Percentiles rank a stretch among this genome's conserved stretches.
These are phyloP conservation scores for Macrotis lagotis DNA, from an alignment of 2,113 vertebrate species.

Conservation along the genomic window DNA sequence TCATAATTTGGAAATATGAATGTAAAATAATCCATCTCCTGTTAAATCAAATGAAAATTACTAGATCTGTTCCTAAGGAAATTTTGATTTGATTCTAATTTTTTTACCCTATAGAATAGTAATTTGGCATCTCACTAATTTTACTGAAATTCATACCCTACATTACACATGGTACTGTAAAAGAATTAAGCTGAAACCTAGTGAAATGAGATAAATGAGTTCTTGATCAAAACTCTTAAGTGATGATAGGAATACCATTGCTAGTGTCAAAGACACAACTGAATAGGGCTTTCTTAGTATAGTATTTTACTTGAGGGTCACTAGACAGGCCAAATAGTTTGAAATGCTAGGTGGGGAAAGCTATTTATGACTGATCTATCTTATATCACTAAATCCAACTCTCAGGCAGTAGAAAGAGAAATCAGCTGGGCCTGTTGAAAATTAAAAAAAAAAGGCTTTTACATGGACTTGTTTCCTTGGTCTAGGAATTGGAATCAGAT, in stretches of 20 bases:
- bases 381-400: neutral
- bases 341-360: neutral
- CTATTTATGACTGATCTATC: neutral
- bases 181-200: slow-evolving; percentile 32
- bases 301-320: slow-evolving; percentile 16
- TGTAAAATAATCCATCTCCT: slow-evolving; percentile 46
- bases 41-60: slow-evolving; percentile 49
- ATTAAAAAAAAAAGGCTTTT: too few species aligned
- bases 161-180: slow-evolving; percentile 46
- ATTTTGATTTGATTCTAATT: slow-evolving; percentile 64
- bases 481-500: slow-evolving; percentile 1
- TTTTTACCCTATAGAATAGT: slow-evolving; percentile 53
- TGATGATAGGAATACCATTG: too few species aligned
- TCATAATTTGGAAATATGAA: slow-evolving; percentile 65
- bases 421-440: too few species aligned
- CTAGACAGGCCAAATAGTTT: neutral
- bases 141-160: slow-evolving; percentile 27
- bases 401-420: neutral
- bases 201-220: neutral
- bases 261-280: slow-evolving; percentile 4
- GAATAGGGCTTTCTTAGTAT: neutral
- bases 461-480: slow-evolving; percentile 23
- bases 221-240: neutral
- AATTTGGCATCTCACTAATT: slow-evolving; percentile 36
- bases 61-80: slow-evolving; percentile 45